These are phyloP conservation scores for Aramus guarauna DNA, from an alignment of 2,113 vertebrate species.

Conservation along the genomic window DNA sequence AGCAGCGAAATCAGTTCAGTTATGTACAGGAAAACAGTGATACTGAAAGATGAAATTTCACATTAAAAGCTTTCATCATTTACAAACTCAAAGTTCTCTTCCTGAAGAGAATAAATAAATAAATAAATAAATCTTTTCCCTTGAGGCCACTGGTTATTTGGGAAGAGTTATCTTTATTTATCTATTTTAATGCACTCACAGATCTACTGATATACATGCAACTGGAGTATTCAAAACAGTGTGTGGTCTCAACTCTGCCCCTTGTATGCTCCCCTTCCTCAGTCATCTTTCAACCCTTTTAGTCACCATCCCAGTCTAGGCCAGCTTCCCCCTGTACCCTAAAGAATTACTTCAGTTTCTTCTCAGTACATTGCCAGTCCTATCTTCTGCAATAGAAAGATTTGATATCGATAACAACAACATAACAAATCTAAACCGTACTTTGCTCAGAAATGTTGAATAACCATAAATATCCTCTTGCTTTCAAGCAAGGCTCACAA, in stretches of 20 bases:
- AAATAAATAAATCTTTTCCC: not conserved
- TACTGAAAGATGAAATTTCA: not conserved
- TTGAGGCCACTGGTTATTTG: not conserved
- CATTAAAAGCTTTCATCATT: not conserved
- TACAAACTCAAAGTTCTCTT: not conserved
- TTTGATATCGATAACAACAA: not conserved
- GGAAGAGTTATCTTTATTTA: not conserved
- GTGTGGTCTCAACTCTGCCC: not conserved
- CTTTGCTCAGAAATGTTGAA: not conserved
- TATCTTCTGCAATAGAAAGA: not conserved
- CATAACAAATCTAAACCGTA: not conserved
- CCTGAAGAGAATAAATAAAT: not conserved
- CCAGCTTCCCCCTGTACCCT: not conserved
- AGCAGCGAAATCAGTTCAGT: not conserved
- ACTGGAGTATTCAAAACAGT: not conserved
- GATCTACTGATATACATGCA: not conserved
- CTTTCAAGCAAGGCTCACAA: not conserved
- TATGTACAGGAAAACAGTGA: not conserved
- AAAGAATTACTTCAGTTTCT: not conserved
- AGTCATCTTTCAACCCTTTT: not conserved
- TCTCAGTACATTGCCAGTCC: not conserved
- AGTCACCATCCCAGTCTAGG: not conserved
- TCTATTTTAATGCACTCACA: not conserved
- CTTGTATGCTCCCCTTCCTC: not conserved
- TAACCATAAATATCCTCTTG: not conserved